Evolutionary conservation across 53 echinoderm and acorn worm genomes (phyloP), one percentile per base, ranked within the genome.

Genomic region (Crossaster papposus): DNA sequence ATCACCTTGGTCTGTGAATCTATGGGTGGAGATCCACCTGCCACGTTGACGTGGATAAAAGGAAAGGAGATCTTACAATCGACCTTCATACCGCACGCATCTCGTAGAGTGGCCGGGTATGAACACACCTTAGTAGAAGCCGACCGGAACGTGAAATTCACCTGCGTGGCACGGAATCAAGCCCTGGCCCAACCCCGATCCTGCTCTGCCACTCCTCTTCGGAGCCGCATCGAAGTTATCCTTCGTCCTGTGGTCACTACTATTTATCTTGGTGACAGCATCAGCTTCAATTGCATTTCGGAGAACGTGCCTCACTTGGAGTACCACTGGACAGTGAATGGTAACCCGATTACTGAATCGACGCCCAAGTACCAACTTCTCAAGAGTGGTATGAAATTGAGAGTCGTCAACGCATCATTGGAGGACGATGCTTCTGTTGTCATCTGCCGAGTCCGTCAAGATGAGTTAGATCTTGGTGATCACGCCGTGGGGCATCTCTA

Each of bases 1-100:
- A 89, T 96, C 53, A 95, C 95, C 0, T 81, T 96, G 79, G 54
- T 65, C n/a, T 96, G 96, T 52, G 95, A 95, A n/a, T 96, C 96
- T 4, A 81, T 81, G 10, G 96, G 96, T 2, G 96, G 96, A 1
- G 91, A 94, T 63, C 96, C 96, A 7, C 95, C 96, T 18, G 94
- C 96, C 37, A 94, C 92, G 0, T 86, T 96, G 22, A 91, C 95
- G 33, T 93, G 95, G 91, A 90, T 95, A 12, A 89, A 91, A n/a
- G 95, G 92, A 0, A 50, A 85, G 75, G 64, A 78, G 14, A 84
- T 85, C 24, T 70, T 91, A 11, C 6, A 78, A 1, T 50, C 77
- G 20, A 65, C 51, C 30, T 77, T 33, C 26, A 79, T 79, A 4
- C 53, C 70, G 14, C 70, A 78, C 44, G 51, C 65, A 4, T 30